Base-by-base conservation (phyloP, 2,888 invertebrate species). In the Psylliodes chrysocephalus region DNA sequence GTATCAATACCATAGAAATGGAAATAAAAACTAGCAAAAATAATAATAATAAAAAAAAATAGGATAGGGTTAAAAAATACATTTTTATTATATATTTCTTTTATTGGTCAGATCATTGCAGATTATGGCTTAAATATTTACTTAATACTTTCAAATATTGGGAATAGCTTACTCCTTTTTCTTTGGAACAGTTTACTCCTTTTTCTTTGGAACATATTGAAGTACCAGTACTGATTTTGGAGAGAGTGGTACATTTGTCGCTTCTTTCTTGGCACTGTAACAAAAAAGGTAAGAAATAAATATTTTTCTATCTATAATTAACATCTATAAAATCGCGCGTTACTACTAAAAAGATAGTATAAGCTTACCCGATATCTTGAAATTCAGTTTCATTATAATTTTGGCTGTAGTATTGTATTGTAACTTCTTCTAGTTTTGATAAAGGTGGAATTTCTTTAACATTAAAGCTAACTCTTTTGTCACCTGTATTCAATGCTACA, bases 401-500 rank as follows among this genome's bases (percentile, higher is more conserved):
- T 6, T 82, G 83, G 73, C 91, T 90, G 62, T 84, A 73, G 25
- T 85, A 79, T 55, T 86, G 81, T n/a, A 91, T 84, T 22, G 88
- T 87, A 77, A 92, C 85, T 73, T 88, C 84, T 8, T 82, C 82
- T 0, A 91, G 86, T 64, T 91, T 79, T 1, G 82, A 75, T 8
- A 81, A 75, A 25, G 87, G 74, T 2, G 74, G 71, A 54, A 80
- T 76, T 53, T 79, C 78, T 17, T 86, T 84, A 46, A 92, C 85
- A 78, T 91, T 86, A 1, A 78, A 78, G 3, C 33, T 63, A 6
- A 83, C 83, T 2, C 78, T 78, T 25, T 81, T 77, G 7, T 80
- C 79, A 0, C 84, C 84, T 12, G 91, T 88, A 83, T 94, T 93
- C 75, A 88, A 87, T 51, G 90, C 87, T 18, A 91, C 89, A 72